These are phyloP conservation scores for Lepidochrysops patricia DNA, from an alignment of 2,888 invertebrate genomes.

Conservation along the genomic window DNA sequence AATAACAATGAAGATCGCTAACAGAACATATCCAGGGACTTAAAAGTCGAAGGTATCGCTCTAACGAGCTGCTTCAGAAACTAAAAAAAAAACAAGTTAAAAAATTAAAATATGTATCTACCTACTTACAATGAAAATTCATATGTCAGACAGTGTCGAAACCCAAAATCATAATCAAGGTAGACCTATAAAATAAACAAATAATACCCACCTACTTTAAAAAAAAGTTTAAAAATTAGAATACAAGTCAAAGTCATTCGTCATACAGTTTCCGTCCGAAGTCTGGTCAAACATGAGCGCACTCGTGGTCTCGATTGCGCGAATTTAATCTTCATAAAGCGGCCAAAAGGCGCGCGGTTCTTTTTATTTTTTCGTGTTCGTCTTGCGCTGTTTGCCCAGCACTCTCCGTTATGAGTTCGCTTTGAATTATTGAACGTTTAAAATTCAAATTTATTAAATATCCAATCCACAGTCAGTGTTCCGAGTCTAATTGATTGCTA, in stretches of 20 bases:
- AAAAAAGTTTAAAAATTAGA: neutral
- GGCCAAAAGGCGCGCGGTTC: conserved; percentile 33
- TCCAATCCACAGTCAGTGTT: conserved; percentile 17
- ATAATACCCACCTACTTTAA: too few relatives aligned
- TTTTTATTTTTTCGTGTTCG: conserved; percentile 34
- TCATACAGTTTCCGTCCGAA: neutral
- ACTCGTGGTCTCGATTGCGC: neutral
- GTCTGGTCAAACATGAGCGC: neutral
- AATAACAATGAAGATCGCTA: too few relatives aligned
- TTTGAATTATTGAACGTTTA: conserved; percentile 59
- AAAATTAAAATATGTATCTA: too few relatives aligned
- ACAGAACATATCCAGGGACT: too few relatives aligned
- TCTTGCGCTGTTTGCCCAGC: conserved; percentile 40
- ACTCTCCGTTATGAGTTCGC: conserved; percentile 49
- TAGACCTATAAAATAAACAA: too few relatives aligned
- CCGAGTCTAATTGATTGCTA: neutral
- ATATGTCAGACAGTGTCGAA: too few relatives aligned
- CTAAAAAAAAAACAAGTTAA: too few relatives aligned
- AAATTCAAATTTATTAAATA: conserved; percentile 46
- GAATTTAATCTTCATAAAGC: conserved; percentile 49
- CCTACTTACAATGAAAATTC: too few relatives aligned
- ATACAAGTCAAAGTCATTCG: neutral
- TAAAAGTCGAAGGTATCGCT: too few relatives aligned
- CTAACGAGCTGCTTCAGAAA: too few relatives aligned
- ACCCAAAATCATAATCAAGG: too few relatives aligned